Evolutionary conservation across 2,888 invertebrate species (phyloP).

Genomic region (Fragum whitleyi): DNA sequence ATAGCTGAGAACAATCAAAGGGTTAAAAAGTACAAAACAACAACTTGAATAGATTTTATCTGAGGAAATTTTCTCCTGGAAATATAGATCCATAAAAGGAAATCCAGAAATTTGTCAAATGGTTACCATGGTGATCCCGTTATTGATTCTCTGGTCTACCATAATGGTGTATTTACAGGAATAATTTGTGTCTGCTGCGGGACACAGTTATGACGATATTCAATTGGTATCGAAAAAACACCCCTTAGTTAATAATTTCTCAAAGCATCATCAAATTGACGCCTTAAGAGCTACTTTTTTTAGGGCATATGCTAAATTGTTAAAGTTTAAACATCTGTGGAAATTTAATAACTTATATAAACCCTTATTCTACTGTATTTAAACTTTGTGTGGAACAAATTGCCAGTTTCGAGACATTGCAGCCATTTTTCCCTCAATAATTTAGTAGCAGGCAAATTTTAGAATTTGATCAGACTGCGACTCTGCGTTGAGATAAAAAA

Average conservation of each 20-base stretch:
- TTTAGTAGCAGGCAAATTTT: no score
- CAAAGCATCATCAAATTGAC: not conserved
- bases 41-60: not conserved
- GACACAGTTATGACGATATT: slow-evolving; percentile 17
- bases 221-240: not conserved
- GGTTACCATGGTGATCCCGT: slow-evolving; percentile 61
- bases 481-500: no score
- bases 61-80: not conserved
- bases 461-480: no score
- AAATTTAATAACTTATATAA: no score
- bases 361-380: no score
- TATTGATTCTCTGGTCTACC: slow-evolving; percentile 56
- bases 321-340: no score
- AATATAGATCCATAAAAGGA: slow-evolving; percentile 34
- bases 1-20: not conserved
- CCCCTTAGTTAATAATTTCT: no score
- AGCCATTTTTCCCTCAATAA: no score
- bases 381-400: no score
- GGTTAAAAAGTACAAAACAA: not conserved
- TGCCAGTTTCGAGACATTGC: no score
- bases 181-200: slow-evolving; percentile 48
- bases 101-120: slow-evolving; percentile 69
- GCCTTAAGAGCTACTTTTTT: no score
- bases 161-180: slow-evolving; percentile 59
- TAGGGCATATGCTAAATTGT: no score